Conservation (phyloP, 2,797 vertebrate genomes). For the Pygocentrus nattereri region DNA sequence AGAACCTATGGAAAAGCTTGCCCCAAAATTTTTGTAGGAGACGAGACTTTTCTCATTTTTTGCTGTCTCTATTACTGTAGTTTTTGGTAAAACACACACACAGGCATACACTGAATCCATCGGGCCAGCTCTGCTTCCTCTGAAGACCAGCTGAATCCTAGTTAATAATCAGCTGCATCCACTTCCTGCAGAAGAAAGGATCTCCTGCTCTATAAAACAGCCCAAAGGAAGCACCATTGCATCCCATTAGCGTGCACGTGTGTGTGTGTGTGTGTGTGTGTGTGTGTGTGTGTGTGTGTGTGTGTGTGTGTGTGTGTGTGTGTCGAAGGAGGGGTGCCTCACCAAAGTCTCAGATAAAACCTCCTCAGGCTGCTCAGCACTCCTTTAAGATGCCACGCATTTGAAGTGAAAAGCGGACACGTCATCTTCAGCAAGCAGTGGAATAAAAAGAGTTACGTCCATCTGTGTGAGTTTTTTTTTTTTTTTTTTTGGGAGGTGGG, state of each 20-base stretch:
- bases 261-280: constrained; percentile 28
- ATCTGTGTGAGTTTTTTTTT: background rate
- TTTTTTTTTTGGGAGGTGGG: background rate
- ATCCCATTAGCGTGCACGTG: constrained; percentile 74
- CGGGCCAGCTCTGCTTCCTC: constrained; percentile 83
- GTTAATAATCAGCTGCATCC: constrained; percentile 90
- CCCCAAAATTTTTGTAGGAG: no score
- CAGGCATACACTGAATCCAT: constrained; percentile 79
- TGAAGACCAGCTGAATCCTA: constrained; percentile 89
- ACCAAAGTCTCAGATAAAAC: constrained; percentile 18
- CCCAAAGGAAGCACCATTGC: constrained; percentile 87
- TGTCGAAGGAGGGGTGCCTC: constrained; percentile 10
- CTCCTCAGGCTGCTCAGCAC: constrained; percentile 7
- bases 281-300: constrained; percentile 25
- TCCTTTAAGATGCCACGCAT: constrained; percentile 15
- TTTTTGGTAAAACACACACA: constrained; percentile 25
- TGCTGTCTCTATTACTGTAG: background rate
- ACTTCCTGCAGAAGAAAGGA: constrained; percentile 87
- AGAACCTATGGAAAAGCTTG: no score
- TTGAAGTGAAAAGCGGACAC: constrained; percentile 17
- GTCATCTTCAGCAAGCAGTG: background rate
- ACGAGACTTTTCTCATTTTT: no score
- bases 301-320: constrained; percentile 29
- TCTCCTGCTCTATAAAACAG: constrained; percentile 88
- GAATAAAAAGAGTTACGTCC: background rate